Base-by-base conservation (phyloP, 2,797 vertebrate genomes). In the Sphenodon punctatus region DNA sequence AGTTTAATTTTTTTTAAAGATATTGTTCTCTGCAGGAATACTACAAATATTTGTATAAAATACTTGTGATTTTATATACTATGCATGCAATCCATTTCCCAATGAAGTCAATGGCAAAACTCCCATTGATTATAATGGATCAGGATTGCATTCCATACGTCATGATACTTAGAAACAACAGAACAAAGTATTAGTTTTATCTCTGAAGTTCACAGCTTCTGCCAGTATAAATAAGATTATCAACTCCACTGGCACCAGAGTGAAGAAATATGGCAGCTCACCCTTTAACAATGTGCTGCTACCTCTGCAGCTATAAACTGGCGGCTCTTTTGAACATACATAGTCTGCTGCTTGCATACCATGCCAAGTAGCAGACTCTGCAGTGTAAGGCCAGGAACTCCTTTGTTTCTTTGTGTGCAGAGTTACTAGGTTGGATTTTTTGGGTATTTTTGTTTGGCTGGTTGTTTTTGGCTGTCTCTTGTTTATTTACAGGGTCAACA, bases 161-260 rank as follows among this genome's bases (percentile, higher is more conserved):
- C 53, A 53, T 53, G 5, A 64, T 48, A 72, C 66, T 80, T 73
- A 65, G 55, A 46, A 55, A 77, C n/a, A 86, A 55, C 2, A 80
- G 7, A 77, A 85, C 3, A 36, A 79, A 83, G 60, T 20, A 53
- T 76, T 58, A 79, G 41, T 7, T 43, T 67, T 72, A 20, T 81
- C 8, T 45, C 20, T 68, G 23, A 32, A 67, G 82, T 87, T 82
- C 67, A 85, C n/a, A 70, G 80, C 55, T 46, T 34, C 13, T 86
- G 36, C 63, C 65, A 56, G 45, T 82, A 53, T 84, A 56, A 78
- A 23, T 60, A 86, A 71, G 41, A 32, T 73, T 61, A 75, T 75
- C 39, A 83, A 45, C 14, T 69, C 49, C 4, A 30, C 19, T 36
- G 32, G 15, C 80, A 63, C 27, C 43, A 80, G 45, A 45, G 67